phyloP scores from a whole-genome alignment of 2,113 vertebrate genomes.

The Mormoops blainvillei region DNA sequence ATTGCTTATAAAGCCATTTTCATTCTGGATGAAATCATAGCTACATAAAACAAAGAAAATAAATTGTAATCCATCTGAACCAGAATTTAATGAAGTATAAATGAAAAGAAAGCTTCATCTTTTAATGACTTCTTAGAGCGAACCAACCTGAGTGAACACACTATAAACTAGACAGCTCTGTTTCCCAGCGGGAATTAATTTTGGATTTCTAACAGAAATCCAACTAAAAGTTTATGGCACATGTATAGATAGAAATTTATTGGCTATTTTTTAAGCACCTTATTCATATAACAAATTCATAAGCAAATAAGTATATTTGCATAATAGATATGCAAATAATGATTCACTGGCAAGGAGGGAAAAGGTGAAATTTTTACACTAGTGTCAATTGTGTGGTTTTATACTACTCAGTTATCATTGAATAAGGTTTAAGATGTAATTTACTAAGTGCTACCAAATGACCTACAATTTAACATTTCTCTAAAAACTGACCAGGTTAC shows the following conservation, averaged over 20 bases:
- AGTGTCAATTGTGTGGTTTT: slow-evolving; percentile 26
- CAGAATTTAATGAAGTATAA: slow-evolving; percentile 19
- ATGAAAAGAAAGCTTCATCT: not conserved
- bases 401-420: not conserved
- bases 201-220: not conserved
- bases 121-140: slow-evolving; percentile 12
- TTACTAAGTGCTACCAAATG: slow-evolving; percentile 34
- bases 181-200: not conserved
- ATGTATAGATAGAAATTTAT: not conserved
- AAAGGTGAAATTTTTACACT: not conserved
- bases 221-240: not conserved
- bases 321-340: not conserved
- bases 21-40: not conserved
- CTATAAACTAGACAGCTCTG: not conserved
- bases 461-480: slow-evolving; percentile 24
- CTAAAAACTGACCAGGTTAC: slow-evolving; percentile 4
- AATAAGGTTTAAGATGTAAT: slow-evolving; percentile 28
- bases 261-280: not conserved
- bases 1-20: not conserved
- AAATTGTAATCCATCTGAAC: not conserved
- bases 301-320: not conserved
- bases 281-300: not conserved
- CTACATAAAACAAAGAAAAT: slow-evolving; percentile 4
- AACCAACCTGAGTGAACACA: not conserved
- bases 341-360: not conserved